Evolutionary conservation across 2,113 vertebrate genomes (phyloP).

Genomic region (Tupaia chinensis): DNA sequence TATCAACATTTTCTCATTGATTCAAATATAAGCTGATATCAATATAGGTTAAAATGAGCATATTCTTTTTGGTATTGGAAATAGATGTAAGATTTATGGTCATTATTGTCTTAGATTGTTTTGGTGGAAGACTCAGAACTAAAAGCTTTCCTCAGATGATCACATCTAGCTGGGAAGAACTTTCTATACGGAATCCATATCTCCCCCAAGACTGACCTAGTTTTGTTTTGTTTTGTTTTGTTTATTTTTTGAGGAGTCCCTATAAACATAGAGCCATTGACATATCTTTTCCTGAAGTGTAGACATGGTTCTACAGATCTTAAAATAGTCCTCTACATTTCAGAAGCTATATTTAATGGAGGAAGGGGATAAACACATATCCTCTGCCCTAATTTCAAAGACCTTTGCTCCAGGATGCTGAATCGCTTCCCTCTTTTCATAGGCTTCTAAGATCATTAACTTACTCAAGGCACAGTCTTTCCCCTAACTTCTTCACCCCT

Average conservation of each 20-base stretch:
- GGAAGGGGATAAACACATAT: neutral
- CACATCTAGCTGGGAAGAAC: neutral
- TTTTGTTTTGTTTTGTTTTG: neutral
- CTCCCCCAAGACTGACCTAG: neutral
- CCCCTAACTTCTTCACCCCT: neutral
- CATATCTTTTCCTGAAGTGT: slow-evolving; percentile 73
- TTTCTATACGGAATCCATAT: neutral
- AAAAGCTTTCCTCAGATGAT: neutral
- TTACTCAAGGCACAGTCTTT: neutral
- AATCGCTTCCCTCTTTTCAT: neutral
- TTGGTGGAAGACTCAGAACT: neutral
- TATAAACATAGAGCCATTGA: slow-evolving; percentile 56
- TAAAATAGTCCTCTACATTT: slow-evolving; percentile 59
- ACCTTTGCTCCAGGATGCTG: slow-evolving; percentile 19
- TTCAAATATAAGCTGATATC: neutral
- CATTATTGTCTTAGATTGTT: neutral
- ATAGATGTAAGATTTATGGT: neutral
- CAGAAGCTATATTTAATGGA: neutral
- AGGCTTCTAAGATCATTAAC: neutral
- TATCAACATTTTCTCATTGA: slow-evolving; percentile 27
- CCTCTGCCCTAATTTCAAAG: slow-evolving; percentile 27
- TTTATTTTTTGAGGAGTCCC: neutral
- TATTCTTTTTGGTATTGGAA: neutral
- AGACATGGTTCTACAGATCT: slow-evolving; percentile 70
- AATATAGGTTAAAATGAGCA: neutral